phyloP scores from a whole-genome alignment of 1,140 invertebrate species.

The Chymomyza costata region DNA sequence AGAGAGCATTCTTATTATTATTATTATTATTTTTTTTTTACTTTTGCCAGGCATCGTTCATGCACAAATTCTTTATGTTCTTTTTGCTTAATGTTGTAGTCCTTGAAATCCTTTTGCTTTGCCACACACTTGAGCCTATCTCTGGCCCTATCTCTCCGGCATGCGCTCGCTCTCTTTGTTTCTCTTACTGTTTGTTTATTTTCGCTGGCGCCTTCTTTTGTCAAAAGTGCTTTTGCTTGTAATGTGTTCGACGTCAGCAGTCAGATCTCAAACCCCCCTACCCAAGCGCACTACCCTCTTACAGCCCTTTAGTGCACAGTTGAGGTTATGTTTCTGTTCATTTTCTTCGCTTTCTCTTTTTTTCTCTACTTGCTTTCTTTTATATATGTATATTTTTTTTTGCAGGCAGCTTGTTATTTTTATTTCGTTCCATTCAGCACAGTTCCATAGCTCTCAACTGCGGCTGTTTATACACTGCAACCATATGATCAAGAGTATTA shows the following conservation, averaged over 20 bases:
- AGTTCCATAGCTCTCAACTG: slow-evolving; percentile 32
- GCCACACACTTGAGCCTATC: slow-evolving; percentile 44
- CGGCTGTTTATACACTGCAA: no score
- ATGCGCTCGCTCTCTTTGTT: not conserved
- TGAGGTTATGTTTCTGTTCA: slow-evolving; percentile 34
- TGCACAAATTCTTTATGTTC: slow-evolving; percentile 52
- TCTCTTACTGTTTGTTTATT: slow-evolving; percentile 56
- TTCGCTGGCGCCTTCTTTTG: slow-evolving; percentile 67
- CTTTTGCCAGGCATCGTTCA: slow-evolving; percentile 52
- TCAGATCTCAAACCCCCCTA: slow-evolving; percentile 19
- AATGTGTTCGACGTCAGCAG: slow-evolving; percentile 66
- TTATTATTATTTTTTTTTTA: slow-evolving; percentile 28
- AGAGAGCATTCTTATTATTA: slow-evolving; percentile 12
- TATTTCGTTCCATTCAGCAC: slow-evolving; percentile 60
- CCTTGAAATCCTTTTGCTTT: slow-evolving; percentile 64
- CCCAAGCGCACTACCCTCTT: slow-evolving; percentile 5
- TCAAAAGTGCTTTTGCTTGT: slow-evolving; percentile 71
- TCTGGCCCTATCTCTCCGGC: slow-evolving; percentile 15
- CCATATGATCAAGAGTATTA: no score
- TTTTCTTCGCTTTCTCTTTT: slow-evolving; percentile 45
- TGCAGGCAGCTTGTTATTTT: slow-evolving; percentile 51
- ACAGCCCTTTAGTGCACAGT: slow-evolving; percentile 28
- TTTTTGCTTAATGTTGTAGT: slow-evolving; percentile 56
- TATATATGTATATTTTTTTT: no score
- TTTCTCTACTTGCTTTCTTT: slow-evolving; percentile 33